A percentile compares a stretch with the other conserved stretches of the same genome.
These are phyloP conservation scores for Rhipidura dahli DNA, from an alignment of 2,113 vertebrate species.

Conservation along the genomic window DNA sequence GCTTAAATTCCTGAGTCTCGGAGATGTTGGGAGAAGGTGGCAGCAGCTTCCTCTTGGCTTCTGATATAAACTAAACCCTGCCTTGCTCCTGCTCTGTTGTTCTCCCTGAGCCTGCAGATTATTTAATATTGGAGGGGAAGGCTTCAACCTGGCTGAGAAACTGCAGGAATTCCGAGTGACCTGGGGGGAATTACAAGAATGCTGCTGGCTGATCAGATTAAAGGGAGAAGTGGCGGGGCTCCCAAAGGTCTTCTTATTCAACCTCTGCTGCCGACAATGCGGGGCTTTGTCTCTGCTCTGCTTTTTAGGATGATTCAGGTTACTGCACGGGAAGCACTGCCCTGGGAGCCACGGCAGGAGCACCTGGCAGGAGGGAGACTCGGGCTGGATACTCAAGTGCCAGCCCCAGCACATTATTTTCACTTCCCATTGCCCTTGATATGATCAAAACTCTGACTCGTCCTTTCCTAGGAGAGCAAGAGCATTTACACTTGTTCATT, in stretches of 20 bases:
- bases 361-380: not conserved
- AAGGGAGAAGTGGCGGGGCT: slow-evolving; percentile 52
- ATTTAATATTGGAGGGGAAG: slow-evolving; percentile 53
- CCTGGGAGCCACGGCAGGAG: not conserved
- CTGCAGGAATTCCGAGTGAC: slow-evolving; percentile 61
- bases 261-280: slow-evolving; percentile 42
- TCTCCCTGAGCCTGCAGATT: slow-evolving; percentile 36
- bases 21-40: not conserved
- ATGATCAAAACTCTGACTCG: not conserved
- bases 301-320: slow-evolving; percentile 36
- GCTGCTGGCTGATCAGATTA: slow-evolving; percentile 64
- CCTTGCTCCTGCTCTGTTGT: not conserved
- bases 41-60: not conserved
- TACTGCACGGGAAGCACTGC: not conserved
- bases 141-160: slow-evolving; percentile 66
- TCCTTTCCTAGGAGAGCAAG: not conserved
- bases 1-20: not conserved
- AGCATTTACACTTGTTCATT: not conserved
- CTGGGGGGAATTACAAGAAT: slow-evolving; percentile 67
- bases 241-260: slow-evolving; percentile 66
- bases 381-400: not conserved
- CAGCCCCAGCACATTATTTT: not conserved
- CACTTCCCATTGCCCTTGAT: not conserved
- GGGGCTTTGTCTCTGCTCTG: slow-evolving; percentile 50
- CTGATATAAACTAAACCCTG: not conserved